Base-by-base conservation (phyloP, 1,140 invertebrate species). In the Cylas formicarius region DNA sequence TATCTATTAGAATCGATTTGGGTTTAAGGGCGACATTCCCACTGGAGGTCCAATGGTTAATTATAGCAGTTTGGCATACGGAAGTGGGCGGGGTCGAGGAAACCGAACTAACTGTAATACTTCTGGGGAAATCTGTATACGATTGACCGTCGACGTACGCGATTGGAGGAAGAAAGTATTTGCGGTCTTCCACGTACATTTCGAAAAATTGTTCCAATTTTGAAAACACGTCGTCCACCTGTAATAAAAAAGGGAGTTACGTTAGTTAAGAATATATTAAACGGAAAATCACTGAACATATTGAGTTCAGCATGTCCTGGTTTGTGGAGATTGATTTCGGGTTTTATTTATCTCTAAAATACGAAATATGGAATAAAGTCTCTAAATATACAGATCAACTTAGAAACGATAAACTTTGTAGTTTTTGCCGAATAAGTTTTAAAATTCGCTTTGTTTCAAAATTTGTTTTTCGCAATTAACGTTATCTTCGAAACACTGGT, bases 201-300 rank as follows among this genome's bases (percentile, higher is more conserved):
- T 95, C 90, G 62, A 95, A 80, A 57, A 96, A 76, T 67, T 92
- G 80, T 70, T 95, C 90, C 61, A 96, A 72, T 73, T 95, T 95
- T 59, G 78, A 78, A 72, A 94, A 90, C 67, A 91, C 90, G 65
- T 93, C 89, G 63, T 92, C 90, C 57, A 93, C 86, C 89, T 93
- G 65, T 33, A 40, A 35, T 11, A 33, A 28, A 29, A 16, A n/a
- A 26, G 10, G 3, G 24, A 22, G n/a, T 9, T 41, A 4, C n/a
- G 11, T 33, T 32, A 9, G 6, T 26, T 10, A 18, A 29, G 13
- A 28, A 39, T 28, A n/a, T n/a, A n/a, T n/a, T n/a, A n/a, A n/a
- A n/a, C n/a, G n/a, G n/a, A n/a, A n/a, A n/a, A n/a, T n/a, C n/a
- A n/a, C n/a, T n/a, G n/a, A n/a, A n/a, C n/a, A n/a, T n/a, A n/a